A percentile compares a stretch with the other conserved stretches of the same genome.
Evolutionary conservation across 2,888 invertebrate species (phyloP).

Genomic region (Periphyllus acericola): DNA sequence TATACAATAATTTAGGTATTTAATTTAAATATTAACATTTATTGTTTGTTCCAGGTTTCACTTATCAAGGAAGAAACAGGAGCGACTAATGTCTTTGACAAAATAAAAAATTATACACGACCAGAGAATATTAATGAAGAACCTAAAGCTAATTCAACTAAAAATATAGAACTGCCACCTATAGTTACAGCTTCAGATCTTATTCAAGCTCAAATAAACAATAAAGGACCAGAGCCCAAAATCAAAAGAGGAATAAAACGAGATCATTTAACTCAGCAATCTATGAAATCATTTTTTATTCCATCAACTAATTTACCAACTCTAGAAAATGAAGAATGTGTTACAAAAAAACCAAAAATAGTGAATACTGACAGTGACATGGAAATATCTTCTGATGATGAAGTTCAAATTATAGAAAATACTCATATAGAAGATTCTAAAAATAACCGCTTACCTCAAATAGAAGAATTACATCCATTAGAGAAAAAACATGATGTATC

Average conservation of each 20-base stretch:
- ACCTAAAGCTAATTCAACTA: slow-evolving; percentile 4
- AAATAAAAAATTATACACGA: slow-evolving; percentile 62
- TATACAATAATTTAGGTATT: too few species aligned
- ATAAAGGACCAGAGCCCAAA: slow-evolving; percentile 66
- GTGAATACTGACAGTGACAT: slow-evolving; percentile 47
- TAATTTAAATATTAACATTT: too few species aligned
- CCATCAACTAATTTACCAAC: background rate
- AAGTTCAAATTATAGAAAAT: slow-evolving; percentile 58
- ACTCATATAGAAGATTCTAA: background rate
- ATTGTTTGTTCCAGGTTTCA: slow-evolving; percentile 59
- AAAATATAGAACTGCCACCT: slow-evolving; percentile 15
- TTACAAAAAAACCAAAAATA: slow-evolving; percentile 39
- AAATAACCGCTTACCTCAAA: background rate
- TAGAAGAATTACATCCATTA: slow-evolving; percentile 15
- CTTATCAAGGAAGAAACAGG: slow-evolving; percentile 63
- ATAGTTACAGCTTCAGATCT: slow-evolving; percentile 64
- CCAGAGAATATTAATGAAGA: slow-evolving; percentile 46
- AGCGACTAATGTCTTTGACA: slow-evolving; percentile 59
- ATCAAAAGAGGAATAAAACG: slow-evolving; percentile 69
- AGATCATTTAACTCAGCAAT: slow-evolving; percentile 70
- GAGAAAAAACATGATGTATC: background rate
- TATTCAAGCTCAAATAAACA: slow-evolving; percentile 50
- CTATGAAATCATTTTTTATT: slow-evolving; percentile 69
- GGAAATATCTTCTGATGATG: slow-evolving; percentile 58
- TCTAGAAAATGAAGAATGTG: slow-evolving; percentile 20